Evolutionary conservation across 37 sponge, comb jelly and placozoan genomes (phyloP).

Genomic region (Mnemiopsis leidyi): DNA sequence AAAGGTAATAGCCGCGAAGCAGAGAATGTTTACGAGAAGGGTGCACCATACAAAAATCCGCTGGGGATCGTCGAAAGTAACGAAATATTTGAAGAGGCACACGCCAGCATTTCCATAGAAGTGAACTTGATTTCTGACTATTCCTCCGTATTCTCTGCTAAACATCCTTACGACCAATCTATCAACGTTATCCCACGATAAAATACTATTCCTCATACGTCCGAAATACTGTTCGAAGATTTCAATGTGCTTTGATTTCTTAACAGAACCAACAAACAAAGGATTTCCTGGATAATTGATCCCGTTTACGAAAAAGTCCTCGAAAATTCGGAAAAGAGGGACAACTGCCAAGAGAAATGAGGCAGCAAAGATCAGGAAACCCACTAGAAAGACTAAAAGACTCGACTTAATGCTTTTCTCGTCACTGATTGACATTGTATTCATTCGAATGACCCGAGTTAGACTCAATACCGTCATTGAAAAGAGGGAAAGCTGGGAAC

Average conservation of each 20-base stretch:
- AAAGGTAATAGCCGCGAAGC: not conserved
- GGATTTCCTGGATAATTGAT: not conserved
- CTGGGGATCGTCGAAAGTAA: not conserved
- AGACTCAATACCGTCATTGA: not conserved
- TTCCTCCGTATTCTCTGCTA: not conserved
- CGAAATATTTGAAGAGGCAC: constrained; percentile 53
- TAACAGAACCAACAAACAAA: not conserved
- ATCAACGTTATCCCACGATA: not conserved
- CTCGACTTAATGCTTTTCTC: not conserved
- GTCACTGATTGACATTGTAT: not conserved
- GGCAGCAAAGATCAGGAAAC: not conserved
- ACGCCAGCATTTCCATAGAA: constrained; percentile 54
- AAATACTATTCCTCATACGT: not conserved
- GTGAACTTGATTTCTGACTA: not conserved
- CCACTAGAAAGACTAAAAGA: not conserved
- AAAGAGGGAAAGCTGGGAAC: not conserved
- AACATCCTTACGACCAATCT: not conserved
- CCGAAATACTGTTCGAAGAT: not conserved
- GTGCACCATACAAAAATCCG: not conserved
- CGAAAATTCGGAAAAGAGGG: not conserved
- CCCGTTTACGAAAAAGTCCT: constrained; percentile 43
- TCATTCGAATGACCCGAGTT: not conserved
- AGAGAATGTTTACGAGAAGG: not conserved
- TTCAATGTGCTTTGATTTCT: not conserved
- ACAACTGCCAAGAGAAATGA: not conserved